These are phyloP conservation scores for Rhagoletis pomonella DNA, from an alignment of 1,140 invertebrate species.

Conservation along the genomic window DNA sequence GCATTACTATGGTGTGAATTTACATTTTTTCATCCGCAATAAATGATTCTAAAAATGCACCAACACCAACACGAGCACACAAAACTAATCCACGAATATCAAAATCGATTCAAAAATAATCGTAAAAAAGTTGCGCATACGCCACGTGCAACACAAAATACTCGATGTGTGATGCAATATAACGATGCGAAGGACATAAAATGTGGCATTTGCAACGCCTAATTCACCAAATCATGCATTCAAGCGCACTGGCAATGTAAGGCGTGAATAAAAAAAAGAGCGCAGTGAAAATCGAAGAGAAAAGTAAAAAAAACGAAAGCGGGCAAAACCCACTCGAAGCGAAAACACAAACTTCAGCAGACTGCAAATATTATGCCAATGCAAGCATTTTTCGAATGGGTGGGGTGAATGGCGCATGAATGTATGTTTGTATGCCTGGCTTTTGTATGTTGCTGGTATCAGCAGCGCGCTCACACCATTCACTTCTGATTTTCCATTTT, in stretches of 20 bases:
- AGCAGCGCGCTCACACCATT: not conserved
- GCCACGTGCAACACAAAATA: too few species aligned
- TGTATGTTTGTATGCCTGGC: too few species aligned
- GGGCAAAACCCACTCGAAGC: not conserved
- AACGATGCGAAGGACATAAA: too few species aligned
- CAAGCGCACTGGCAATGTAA: not conserved
- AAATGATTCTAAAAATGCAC: too few species aligned
- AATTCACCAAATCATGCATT: not conserved
- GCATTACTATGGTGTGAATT: too few species aligned
- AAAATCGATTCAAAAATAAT: too few species aligned
- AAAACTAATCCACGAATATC: too few species aligned
- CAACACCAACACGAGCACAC: too few species aligned
- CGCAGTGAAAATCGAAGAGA: not conserved
- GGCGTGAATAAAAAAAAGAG: not conserved
- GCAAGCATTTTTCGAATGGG: not conserved
- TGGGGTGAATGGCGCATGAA: not conserved
- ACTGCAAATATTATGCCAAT: conserved; percentile 35
- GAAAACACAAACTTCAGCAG: not conserved
- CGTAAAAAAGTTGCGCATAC: too few species aligned
- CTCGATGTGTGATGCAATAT: too few species aligned
- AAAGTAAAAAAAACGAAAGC: not conserved
- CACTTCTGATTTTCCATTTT: conserved; percentile 8
- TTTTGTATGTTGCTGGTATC: conserved; percentile 4
- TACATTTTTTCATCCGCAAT: too few species aligned
- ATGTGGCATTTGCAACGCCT: not conserved